Evolutionary conservation across 2,888 invertebrate genomes (phyloP).

Genomic region (Ernsta delagoae): DNA sequence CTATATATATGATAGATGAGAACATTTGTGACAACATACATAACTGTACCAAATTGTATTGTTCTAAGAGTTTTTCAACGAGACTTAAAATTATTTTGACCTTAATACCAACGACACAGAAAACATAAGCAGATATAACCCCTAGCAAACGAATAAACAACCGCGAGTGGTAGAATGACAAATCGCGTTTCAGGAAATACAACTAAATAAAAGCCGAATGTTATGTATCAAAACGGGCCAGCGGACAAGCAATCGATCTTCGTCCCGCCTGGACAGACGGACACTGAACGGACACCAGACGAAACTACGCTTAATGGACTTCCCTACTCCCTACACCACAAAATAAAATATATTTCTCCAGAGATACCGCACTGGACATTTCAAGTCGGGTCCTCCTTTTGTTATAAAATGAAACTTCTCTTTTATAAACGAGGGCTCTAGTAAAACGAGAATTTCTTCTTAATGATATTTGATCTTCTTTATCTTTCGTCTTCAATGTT

Average conservation of each 20-base stretch:
- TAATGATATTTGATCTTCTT: slow-evolving; percentile 26
- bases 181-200: neutral
- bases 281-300: slow-evolving; percentile 24
- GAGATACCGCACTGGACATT: slow-evolving; percentile 23
- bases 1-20: too few species aligned
- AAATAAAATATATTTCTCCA: slow-evolving; percentile 35
- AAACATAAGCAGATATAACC: too few species aligned
- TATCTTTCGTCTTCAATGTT: slow-evolving; percentile 7
- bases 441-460: slow-evolving; percentile 10
- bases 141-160: neutral
- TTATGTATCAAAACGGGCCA: slow-evolving; percentile 24
- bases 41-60: too few species aligned
- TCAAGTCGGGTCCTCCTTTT: slow-evolving; percentile 20
- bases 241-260: slow-evolving; percentile 31
- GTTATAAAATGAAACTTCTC: slow-evolving; percentile 21
- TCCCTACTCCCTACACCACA: slow-evolving; percentile 25
- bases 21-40: too few species aligned
- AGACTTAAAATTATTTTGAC: too few species aligned
- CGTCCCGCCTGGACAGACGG: slow-evolving; percentile 31
- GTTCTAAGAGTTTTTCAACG: too few species aligned
- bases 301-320: slow-evolving; percentile 32
- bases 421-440: slow-evolving; percentile 17
- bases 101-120: too few species aligned
- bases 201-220: slow-evolving; percentile 22
- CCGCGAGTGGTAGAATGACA: neutral